These are phyloP conservation scores for Trogon surrucura DNA, from an alignment of 2,113 vertebrate species.

Conservation along the genomic window DNA sequence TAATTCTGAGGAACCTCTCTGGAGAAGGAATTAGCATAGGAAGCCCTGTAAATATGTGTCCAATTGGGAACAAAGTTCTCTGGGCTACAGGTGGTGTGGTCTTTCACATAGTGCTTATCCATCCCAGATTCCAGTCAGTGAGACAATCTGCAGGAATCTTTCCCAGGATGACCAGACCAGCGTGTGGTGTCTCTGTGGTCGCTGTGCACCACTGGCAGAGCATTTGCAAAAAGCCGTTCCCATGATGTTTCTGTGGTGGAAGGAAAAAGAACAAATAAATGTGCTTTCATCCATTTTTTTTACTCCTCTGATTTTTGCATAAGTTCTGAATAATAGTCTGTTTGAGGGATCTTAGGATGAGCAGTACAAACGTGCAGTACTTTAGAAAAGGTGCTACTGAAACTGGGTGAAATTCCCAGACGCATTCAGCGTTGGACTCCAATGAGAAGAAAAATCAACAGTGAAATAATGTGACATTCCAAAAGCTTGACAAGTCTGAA, in stretches of 20 bases:
- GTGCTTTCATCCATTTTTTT: neutral
- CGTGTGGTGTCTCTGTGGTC: neutral
- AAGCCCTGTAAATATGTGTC: neutral
- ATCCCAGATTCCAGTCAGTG: neutral
- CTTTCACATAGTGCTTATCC: neutral
- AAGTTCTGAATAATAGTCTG: neutral
- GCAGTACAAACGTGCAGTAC: neutral
- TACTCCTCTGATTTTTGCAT: neutral
- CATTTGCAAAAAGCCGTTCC: neutral
- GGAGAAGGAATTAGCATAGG: neutral
- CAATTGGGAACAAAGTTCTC: neutral
- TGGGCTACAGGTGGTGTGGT: neutral
- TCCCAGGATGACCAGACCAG: neutral
- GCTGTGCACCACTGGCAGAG: neutral
- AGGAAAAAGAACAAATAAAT: neutral
- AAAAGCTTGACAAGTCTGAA: neutral
- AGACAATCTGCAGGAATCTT: neutral
- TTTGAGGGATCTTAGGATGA: neutral
- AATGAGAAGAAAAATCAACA: neutral
- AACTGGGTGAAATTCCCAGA: neutral
- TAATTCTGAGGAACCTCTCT: conserved; percentile 7
- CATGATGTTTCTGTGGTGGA: neutral
- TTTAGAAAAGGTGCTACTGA: neutral
- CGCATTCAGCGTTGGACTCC: neutral
- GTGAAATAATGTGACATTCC: neutral